Evolutionary conservation across 2,113 vertebrate species (phyloP).

Genomic region (Epinephelus moara): DNA sequence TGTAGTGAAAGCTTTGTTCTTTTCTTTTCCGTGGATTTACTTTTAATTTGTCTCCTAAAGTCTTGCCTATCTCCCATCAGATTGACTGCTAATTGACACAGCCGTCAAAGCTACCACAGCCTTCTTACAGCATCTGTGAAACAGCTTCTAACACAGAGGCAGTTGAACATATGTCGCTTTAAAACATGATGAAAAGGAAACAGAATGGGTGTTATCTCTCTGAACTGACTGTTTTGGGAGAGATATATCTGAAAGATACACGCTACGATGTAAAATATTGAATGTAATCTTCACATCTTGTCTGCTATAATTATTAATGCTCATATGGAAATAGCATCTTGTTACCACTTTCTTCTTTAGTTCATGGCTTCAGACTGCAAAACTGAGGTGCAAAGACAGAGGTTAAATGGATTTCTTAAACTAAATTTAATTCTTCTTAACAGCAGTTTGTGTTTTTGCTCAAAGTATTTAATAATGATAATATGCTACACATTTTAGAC

Average conservation of each 20-base stretch:
- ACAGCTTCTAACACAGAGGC: not conserved
- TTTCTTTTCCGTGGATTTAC: not conserved
- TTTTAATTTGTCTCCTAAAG: not conserved
- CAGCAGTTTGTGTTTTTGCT: too few relatives aligned
- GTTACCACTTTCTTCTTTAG: too few relatives aligned
- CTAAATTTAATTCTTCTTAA: too few relatives aligned
- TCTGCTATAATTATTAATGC: not conserved
- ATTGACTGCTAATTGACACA: conserved; percentile 29
- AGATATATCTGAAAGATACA: not conserved
- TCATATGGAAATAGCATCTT: too few relatives aligned
- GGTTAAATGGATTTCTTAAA: too few relatives aligned
- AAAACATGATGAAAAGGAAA: conserved; percentile 6
- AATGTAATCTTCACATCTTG: not conserved
- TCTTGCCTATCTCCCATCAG: not conserved
- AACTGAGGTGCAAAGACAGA: too few relatives aligned
- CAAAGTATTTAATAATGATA: too few relatives aligned
- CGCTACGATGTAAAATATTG: not conserved
- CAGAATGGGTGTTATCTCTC: not conserved
- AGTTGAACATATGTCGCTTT: conserved; percentile 14
- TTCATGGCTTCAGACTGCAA: not conserved
- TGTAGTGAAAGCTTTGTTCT: not conserved
- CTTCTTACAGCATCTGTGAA: conserved; percentile 16
- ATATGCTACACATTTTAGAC: not conserved
- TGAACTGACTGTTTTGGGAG: not conserved
- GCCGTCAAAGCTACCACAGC: not conserved